Evolutionary conservation across 2,113 vertebrate species (phyloP).

Genomic region (Poecilia latipinna): DNA sequence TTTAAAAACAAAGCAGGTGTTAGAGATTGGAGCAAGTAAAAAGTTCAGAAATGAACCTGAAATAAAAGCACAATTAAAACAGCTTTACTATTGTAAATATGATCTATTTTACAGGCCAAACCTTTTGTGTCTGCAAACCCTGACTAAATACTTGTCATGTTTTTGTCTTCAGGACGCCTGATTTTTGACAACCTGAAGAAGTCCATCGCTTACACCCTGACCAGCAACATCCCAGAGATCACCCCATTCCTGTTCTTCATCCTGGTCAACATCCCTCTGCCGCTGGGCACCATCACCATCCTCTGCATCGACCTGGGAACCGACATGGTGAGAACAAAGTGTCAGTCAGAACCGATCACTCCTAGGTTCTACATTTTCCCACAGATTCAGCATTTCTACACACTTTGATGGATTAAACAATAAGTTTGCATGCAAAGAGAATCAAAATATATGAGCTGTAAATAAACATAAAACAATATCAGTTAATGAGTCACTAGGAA

Average conservation of each 20-base stretch:
- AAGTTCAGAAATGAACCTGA: background rate
- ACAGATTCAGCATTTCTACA: background rate
- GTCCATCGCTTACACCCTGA: slow-evolving; percentile 92
- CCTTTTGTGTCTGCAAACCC: background rate
- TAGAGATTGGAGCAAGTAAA: background rate
- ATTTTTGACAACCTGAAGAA: slow-evolving; percentile 96
- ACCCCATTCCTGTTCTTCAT: slow-evolving; percentile 94
- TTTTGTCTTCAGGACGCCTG: slow-evolving; percentile 82
- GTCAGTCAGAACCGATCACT: background rate
- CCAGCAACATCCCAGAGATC: slow-evolving; percentile 95
- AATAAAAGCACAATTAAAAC: background rate
- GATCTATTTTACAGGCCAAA: too few relatives aligned
- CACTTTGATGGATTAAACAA: background rate
- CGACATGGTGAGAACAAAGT: slow-evolving; percentile 85
- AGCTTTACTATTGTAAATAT: background rate
- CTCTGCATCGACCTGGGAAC: slow-evolving; percentile 93
- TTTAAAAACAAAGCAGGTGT: background rate
- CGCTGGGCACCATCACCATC: slow-evolving; percentile 93
- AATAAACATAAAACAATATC: slow-evolving; percentile 4
- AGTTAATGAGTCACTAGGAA: background rate
- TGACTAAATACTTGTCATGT: background rate
- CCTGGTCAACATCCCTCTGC: slow-evolving; percentile 91
- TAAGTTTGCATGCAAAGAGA: background rate
- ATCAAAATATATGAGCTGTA: background rate
- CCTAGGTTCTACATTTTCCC: background rate